Evolutionary conservation across 2,797 vertebrate species (phyloP), one percentile per base, ranked within the genome.

Genomic region (Ceyx erithaca): DNA sequence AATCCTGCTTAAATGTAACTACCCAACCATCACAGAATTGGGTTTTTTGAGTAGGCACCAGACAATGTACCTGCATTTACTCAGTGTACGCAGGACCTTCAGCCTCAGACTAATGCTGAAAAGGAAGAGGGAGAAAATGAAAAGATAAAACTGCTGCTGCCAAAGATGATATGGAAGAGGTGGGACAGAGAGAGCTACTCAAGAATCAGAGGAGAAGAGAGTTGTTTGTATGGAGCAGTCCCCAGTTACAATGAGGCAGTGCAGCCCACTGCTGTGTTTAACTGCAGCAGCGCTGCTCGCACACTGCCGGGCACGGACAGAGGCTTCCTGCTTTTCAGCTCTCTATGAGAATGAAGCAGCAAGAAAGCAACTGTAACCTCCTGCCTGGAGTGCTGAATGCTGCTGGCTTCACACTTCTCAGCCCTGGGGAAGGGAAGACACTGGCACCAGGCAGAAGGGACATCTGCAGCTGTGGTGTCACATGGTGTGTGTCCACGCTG

Each of bases 101-200:
- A 76, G 48, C 20, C 21, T 35, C 58, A 82, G 51, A 63, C 23
- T 22, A 33, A 46, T 45, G 6, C 4, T 43, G 35, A 48, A 54
- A 72, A 48, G 45, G 70, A 77, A 72, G 40, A 49, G 76, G 52
- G 35, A 57, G 41, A 68, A 87, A 67, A 85, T 14, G 33, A 52
- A 45, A 67, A 57, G 35, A 19, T 67, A 83, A 92, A 92, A 68
- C 33, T 68, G 54, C 87, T 85, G 57, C 71, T 66, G 59, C 66
- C 37, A 49, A 75, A 87, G 76, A 49, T 11, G 4, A 7, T 14
- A 22, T 1, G 20, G 72, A 67, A 58, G 31, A 88, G 51, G 63
- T 41, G 25, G 55, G 51, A 40, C 70, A 57, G 57, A 30, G 57
- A 22, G 17, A 62, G 67, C 23, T 20, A 3, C 75, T n/a, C 30